Base-by-base conservation (phyloP, 1,140 invertebrate genomes). In the Temnothorax curvispinosus region DNA sequence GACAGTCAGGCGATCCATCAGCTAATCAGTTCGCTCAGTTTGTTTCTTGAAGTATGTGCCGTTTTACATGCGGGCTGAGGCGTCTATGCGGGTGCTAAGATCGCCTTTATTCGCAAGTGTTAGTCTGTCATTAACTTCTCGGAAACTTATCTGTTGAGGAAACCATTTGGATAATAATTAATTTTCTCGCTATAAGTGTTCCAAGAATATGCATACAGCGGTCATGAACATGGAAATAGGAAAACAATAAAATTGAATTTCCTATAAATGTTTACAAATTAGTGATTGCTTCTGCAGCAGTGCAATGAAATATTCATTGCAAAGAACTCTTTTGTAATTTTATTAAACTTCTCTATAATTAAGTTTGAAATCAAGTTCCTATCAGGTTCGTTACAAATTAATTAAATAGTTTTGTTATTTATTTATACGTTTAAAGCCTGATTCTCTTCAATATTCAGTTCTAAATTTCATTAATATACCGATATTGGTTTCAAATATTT, bases 1-100 rank as follows among this genome's bases (percentile, higher is more conserved):
- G 72, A 75, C 67, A 54, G 58, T 56, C 52, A n/a, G 65, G 27
- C 75, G 64, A 69, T 84, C 82, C 80, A 65, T 87, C 80, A 87
- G 72, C 64, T 85, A 82, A 88, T 67, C 84, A 81, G 76, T 84
- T 89, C 78, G 80, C 60, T 69, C 56, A 50, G 50, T 41, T 38
- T 86, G 75, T 77, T 84, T 78, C 85, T 86, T 81, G 77, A 41
- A 81, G 64, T 69, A 41, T 67, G 52, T 67, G 15, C 50, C 64
- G 52, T 58, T 86, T 80, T 86, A 81, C 85, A 86, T 86, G 85
- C 85, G 76, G 85, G 76, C 52, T 21, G 6, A 1, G 27, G 2
- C 13, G 41, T 71, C n/a, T 52, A 80, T 86, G 32, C 85, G 85
- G 64, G 85, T 62, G 21, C 38, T 58, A 72, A 84, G 54, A 18